phyloP scores from a whole-genome alignment of 2,888 invertebrate species.

The Tupiocoris notatus region DNA sequence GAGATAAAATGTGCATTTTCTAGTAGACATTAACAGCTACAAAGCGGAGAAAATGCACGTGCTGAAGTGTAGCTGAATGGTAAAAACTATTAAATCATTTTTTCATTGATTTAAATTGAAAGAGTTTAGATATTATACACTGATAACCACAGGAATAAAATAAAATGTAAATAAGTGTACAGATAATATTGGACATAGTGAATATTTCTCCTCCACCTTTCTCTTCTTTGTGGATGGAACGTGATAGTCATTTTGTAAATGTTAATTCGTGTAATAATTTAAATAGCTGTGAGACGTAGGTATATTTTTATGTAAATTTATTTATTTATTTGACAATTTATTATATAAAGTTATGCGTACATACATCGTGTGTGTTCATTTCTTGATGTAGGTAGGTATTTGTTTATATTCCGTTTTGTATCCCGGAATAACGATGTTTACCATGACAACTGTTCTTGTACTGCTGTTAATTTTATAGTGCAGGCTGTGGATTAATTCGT shows the following conservation, averaged over 20 bases:
- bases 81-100: too few relatives aligned
- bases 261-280: background rate
- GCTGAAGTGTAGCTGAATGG: too few relatives aligned
- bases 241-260: background rate
- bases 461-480: background rate
- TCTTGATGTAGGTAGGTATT: background rate
- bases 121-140: too few relatives aligned
- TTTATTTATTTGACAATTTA: background rate
- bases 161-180: background rate
- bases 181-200: background rate
- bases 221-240: background rate
- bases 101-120: too few relatives aligned
- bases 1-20: too few relatives aligned
- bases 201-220: background rate
- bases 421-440: background rate
- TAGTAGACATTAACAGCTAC: too few relatives aligned
- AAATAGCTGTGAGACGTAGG: background rate
- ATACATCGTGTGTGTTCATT: background rate
- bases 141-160: background rate
- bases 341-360: background rate
- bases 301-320: background rate
- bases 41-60: too few relatives aligned
- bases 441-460: background rate
- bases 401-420: background rate
- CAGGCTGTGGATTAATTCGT: background rate